Percentiles rank a stretch among this genome's conserved stretches.
These are phyloP conservation scores for Oxytorus armatus DNA, from an alignment of 2,888 invertebrate species.

Conservation along the genomic window DNA sequence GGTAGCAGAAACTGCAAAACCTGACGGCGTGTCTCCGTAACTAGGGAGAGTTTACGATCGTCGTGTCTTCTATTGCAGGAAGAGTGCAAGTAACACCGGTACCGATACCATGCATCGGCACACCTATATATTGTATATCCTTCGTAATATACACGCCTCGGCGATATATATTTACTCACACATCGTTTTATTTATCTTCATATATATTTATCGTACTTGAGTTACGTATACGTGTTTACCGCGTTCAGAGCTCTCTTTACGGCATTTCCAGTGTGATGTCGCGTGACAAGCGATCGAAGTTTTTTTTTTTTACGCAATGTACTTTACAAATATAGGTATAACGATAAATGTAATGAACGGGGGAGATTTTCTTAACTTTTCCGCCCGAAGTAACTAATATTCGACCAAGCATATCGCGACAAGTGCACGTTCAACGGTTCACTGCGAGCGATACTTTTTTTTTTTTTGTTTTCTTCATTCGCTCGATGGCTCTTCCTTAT, in stretches of 20 bases:
- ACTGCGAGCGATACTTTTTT: constrained; percentile 1
- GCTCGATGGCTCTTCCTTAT: constrained; percentile 20
- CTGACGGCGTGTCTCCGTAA: constrained; percentile 62
- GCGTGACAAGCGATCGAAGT: constrained; percentile 49
- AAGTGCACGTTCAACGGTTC: constrained; percentile 14
- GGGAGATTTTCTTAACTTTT: constrained; percentile 52
- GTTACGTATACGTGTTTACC: constrained; percentile 61
- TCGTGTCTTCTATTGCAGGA: constrained; percentile 72
- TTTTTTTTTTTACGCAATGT: constrained; percentile 20
- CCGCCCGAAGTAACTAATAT: constrained; percentile 15
- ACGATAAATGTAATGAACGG: constrained; percentile 17
- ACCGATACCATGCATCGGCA: constrained; percentile 30
- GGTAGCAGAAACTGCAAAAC: constrained; percentile 21
- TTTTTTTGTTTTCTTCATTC: constrained; percentile 28
- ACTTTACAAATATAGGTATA: constrained; percentile 6
- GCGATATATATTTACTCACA: constrained; percentile 6
- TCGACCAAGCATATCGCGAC: constrained; percentile 28
- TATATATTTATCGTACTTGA: constrained; percentile 22
- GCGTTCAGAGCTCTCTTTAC: constrained; percentile 49
- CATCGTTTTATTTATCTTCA: constrained; percentile 21
- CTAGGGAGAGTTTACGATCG: constrained; percentile 73
- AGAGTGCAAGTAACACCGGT: constrained; percentile 57
- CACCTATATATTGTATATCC: constrained; percentile 22
- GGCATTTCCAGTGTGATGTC: constrained; percentile 34
- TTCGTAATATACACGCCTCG: not conserved